A percentile compares a stretch with the other conserved stretches of the same genome.
Evolutionary conservation across 2,113 vertebrate species (phyloP).

Genomic region (Verasper variegatus): DNA sequence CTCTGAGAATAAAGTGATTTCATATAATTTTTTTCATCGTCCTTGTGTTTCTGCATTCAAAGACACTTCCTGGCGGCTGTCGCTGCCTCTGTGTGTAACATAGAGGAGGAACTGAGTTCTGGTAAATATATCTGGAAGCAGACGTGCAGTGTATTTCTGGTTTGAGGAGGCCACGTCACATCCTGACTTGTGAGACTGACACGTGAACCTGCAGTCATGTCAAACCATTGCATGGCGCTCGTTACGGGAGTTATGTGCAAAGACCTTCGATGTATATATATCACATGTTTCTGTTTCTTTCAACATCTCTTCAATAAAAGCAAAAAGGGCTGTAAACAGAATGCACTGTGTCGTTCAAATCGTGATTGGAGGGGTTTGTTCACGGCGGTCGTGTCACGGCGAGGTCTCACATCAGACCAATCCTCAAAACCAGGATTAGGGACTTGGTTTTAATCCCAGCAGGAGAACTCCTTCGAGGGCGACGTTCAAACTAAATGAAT

Average conservation of each 20-base stretch:
- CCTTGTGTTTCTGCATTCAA: conserved; percentile 76
- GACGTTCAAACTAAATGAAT: conserved; percentile 6
- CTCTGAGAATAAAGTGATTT: conserved; percentile 86
- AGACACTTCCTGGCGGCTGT: neutral
- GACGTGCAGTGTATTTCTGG: conserved; percentile 20
- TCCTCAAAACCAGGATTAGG: conserved; percentile 27
- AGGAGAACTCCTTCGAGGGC: conserved; percentile 24
- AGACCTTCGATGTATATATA: conserved; percentile 64
- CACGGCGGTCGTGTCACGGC: conserved; percentile 36
- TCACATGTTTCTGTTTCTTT: conserved; percentile 64
- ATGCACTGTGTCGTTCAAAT: conserved; percentile 73
- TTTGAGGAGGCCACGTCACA: conserved; percentile 4
- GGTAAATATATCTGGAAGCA: neutral
- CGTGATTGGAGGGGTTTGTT: conserved; percentile 52
- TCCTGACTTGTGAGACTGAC: neutral
- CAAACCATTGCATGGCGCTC: conserved; percentile 52
- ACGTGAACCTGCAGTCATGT: conserved; percentile 9
- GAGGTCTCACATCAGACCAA: conserved; percentile 55
- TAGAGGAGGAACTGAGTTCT: neutral
- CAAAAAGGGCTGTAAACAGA: conserved; percentile 78
- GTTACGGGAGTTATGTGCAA: conserved; percentile 44
- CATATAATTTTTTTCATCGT: conserved; percentile 81
- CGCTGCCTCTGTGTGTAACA: conserved; percentile 6
- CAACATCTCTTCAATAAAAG: conserved; percentile 76
- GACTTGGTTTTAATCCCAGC: conserved; percentile 34